Evolutionary conservation across 2,797 vertebrate species (phyloP).

Genomic region (Eulemur coronatus): DNA sequence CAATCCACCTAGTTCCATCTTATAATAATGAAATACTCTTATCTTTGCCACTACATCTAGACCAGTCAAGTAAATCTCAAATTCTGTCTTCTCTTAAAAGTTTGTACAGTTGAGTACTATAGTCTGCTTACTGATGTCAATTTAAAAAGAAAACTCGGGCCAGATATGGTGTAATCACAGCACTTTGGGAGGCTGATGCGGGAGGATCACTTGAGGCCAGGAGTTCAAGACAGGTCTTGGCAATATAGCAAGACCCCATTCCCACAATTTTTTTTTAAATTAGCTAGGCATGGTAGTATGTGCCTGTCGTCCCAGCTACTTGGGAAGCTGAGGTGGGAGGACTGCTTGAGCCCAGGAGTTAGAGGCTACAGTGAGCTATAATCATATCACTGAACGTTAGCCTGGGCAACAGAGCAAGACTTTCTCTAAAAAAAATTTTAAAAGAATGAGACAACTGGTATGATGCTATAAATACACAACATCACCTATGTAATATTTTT

Average conservation of each 20-base stretch:
- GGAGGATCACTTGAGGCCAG: too few species aligned
- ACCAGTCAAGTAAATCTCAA: not conserved
- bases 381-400: too few species aligned
- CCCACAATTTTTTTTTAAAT: too few species aligned
- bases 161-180: not conserved
- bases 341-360: too few species aligned
- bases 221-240: too few species aligned
- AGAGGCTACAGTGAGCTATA: too few species aligned
- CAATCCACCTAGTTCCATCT: not conserved
- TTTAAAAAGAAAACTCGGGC: not conserved
- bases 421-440: not conserved
- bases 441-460: not conserved
- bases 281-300: too few species aligned
- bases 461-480: not conserved
- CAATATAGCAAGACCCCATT: too few species aligned
- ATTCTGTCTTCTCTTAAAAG: not conserved
- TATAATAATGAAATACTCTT: not conserved
- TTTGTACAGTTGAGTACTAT: not conserved
- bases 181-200: too few species aligned
- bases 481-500: not conserved
- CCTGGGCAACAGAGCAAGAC: too few species aligned
- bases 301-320: too few species aligned
- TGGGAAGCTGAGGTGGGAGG: too few species aligned
- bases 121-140: not conserved
- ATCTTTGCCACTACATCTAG: not conserved